Base-by-base conservation (phyloP, 2,888 invertebrate genomes). In the Pachliopta kotzebuea region DNA sequence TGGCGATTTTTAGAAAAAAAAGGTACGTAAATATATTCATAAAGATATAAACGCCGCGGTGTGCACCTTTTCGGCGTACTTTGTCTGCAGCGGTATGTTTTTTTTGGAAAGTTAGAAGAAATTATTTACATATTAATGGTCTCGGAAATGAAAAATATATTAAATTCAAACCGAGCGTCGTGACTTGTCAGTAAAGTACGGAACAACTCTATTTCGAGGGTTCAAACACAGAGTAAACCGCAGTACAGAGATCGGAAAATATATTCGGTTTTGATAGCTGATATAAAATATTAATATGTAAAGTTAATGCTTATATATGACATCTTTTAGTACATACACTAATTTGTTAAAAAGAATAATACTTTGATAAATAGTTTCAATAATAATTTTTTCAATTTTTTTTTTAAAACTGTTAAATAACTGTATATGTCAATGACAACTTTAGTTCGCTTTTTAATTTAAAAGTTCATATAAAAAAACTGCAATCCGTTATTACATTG, bases 171-270 rank as follows among this genome's bases (percentile, higher is more conserved):
- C 86, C 77, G 79, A 84, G 84, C 84, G 83, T 84, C 90, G 89
- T 90, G 90, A 91, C 90, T 90, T 89, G 89, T 88, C 90, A 89
- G 89, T 86, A 88, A 89, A 89, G 88, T 88, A 86, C 83, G 82
- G 78, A 88, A 90, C 88, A 88, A 88, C 90, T 90, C 82, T 82
- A 89, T 90, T 88, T 84, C 79, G 84, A 83, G 90, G 90, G 89
- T 85, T 79, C 72, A 62, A 55, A 63, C 75, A 71, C 73, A 90
- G 90, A 85, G 81, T 68, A 78, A 60, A 54, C 58, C 29, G 37
- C 29, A 23, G 11, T 53, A 67, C 62, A 76, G 72, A 74, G 66
- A 58, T 7, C 23, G 9, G 26, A 23, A 31, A 37, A 37, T 37
- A 37, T 11, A 14, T 14, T 14, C 11, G 11, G 11, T 37, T 14